Percentiles rank a stretch among this genome's conserved stretches.
Conservation (phyloP, 2,888 invertebrate genomes). For the Spodoptera exigua region DNA sequence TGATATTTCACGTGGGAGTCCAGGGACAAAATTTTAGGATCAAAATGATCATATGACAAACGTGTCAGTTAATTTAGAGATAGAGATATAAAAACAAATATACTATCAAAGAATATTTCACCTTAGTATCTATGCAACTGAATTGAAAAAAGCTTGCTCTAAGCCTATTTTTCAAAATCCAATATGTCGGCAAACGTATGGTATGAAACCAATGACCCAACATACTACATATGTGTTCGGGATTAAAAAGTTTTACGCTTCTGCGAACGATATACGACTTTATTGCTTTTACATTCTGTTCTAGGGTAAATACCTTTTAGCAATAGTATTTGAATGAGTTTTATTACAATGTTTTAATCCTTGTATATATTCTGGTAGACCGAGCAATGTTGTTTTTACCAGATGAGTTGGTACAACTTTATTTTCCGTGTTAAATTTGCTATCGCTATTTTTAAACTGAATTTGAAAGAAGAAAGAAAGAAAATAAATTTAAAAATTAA, state of each 20-base stretch:
- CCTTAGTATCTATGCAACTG: slow-evolving; percentile 19
- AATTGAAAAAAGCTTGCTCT: slow-evolving; percentile 33
- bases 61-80: too few species aligned
- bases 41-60: too few species aligned
- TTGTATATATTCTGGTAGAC: background rate
- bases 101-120: slow-evolving; percentile 4
- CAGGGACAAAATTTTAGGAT: too few species aligned
- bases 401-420: background rate
- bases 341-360: slow-evolving; percentile 29
- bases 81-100: background rate
- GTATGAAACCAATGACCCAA: slow-evolving; percentile 5
- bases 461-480: too few species aligned
- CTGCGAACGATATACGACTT: slow-evolving; percentile 10
- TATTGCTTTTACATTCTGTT: slow-evolving; percentile 43
- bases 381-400: slow-evolving; percentile 1
- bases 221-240: slow-evolving; percentile 12
- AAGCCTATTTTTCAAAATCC: slow-evolving; percentile 37
- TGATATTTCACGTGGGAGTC: too few species aligned
- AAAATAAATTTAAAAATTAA: too few species aligned
- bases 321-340: slow-evolving; percentile 30
- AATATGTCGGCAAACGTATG: slow-evolving; percentile 38
- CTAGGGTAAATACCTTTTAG: slow-evolving; percentile 35
- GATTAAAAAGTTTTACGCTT: slow-evolving; percentile 51
- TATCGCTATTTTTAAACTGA: too few species aligned
- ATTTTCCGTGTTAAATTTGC: slow-evolving; percentile 8